Base-by-base conservation (phyloP, 2,797 vertebrate genomes). In the Propithecus deckenii region DNA sequence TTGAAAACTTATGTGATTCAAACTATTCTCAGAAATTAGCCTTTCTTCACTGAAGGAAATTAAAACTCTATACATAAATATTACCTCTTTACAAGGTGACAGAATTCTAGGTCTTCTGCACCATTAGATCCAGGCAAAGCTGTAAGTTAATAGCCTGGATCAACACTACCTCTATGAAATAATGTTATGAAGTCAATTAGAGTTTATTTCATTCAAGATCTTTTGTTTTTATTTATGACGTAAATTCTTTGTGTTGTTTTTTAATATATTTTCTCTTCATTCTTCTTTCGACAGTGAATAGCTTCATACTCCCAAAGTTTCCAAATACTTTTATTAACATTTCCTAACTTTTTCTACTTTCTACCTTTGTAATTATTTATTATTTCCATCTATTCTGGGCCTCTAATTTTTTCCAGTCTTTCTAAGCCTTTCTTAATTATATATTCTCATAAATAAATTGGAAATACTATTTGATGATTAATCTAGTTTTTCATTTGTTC, bases 11-110 rank as follows among this genome's bases (percentile, higher is more conserved):
- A 67, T 87, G 50, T 5, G 79, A 85, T 61, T 79, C 1, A 92
- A 52, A 93, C 63, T 79, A 1, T 96, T 97, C 85, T 96, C 43
- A 80, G 13, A 94, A 96, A 86, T 71, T 89, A 95, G 5, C 4
- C 55, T 93, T 81, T 94, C 38, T 81, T 93, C n/a, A 84, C 5
- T 41, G 50, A 75, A n/a, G n/a, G 25, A 96, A 92, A 92, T 79
- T 55, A 61, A 75, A n/a, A 71, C 3, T 30, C 14, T 5, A 18
- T n/a, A 61, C 18, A 46, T 52, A 43, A 90, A 50, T 86, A 46
- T 43, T 87, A 59, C 18, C 43, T 3, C 3, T 15, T 72, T 72
- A 22, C 0, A 30, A 84, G 67, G 74, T 71, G 13, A 67, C 28
- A 74, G 35, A 69, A 76, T 55, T 63, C 15, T 69, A 59, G 35